A percentile compares a stretch with the other conserved stretches of the same genome.
These are phyloP conservation scores for Acropternis orthonyx DNA, from an alignment of 2,797 vertebrate species.

Conservation along the genomic window DNA sequence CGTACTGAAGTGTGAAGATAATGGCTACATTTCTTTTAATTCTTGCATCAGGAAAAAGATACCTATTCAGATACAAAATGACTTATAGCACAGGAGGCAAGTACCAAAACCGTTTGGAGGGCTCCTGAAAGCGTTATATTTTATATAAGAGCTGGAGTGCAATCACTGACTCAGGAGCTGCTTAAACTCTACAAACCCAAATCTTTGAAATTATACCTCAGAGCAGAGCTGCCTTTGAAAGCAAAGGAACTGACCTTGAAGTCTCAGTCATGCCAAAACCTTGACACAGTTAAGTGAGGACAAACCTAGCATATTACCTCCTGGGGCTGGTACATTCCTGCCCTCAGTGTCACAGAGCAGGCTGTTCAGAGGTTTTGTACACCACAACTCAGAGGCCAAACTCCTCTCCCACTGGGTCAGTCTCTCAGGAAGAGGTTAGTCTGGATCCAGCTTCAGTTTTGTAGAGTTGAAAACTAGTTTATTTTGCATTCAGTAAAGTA, in stretches of 20 bases:
- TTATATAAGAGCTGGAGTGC: neutral
- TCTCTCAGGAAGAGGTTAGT: neutral
- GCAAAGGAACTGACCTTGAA: neutral
- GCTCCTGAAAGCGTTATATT: neutral
- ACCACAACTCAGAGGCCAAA: rapidly evolving
- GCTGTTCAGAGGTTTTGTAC: neutral
- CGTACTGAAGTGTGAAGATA: neutral
- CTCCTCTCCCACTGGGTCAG: neutral
- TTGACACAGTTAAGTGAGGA: neutral
- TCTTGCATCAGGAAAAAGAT: neutral
- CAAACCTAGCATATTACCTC: neutral
- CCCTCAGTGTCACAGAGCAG: neutral
- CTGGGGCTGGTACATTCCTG: neutral
- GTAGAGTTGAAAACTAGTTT: neutral
- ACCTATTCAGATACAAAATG: neutral
- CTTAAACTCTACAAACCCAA: neutral
- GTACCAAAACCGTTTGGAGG: neutral
- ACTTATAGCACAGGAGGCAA: neutral
- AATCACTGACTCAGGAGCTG: neutral
- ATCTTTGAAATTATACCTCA: neutral
- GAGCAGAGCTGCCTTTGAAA: conserved; percentile 10
- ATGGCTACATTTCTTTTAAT: neutral
- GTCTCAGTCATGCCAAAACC: neutral
- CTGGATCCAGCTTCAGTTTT: neutral
- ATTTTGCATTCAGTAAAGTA: neutral